A percentile compares a stretch with the other conserved stretches of the same genome.
phyloP scores from a whole-genome alignment of 2,797 vertebrate species.

The Holocentrus rufus region DNA sequence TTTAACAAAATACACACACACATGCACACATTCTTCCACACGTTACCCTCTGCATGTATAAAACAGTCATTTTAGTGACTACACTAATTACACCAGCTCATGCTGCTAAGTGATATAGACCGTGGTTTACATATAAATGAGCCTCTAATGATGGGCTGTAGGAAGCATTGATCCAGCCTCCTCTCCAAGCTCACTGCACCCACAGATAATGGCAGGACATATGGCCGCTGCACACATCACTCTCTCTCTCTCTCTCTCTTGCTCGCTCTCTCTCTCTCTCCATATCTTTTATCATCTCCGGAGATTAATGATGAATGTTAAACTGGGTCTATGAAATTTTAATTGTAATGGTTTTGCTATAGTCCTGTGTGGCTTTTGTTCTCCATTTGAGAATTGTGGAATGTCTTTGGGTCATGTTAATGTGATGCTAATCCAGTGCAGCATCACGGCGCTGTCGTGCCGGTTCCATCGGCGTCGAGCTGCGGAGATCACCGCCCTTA shows the following conservation, averaged over 20 bases:
- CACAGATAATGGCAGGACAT: conserved; percentile 10
- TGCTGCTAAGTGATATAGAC: conserved; percentile 35
- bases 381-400: background rate
- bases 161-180: conserved; percentile 45
- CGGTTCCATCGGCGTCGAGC: no score
- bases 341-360: conserved; percentile 17
- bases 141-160: conserved; percentile 51
- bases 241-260: conserved; percentile 2
- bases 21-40: background rate
- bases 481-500: no score
- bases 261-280: background rate
- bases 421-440: background rate
- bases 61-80: conserved; percentile 54
- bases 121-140: conserved; percentile 60
- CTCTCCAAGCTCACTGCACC: conserved; percentile 29
- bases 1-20: background rate
- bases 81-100: conserved; percentile 46
- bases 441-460: no score
- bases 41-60: conserved; percentile 8
- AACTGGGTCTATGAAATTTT: conserved; percentile 24
- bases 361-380: conserved; percentile 6
- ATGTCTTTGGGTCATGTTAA: conserved; percentile 1
- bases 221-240: conserved; percentile 8
- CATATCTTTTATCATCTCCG: conserved; percentile 23
- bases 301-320: conserved; percentile 38